Evolutionary conservation across 1,140 invertebrate species (phyloP), one percentile per base, ranked within the genome.

Genomic region (Cyphomyrmex costatus): DNA sequence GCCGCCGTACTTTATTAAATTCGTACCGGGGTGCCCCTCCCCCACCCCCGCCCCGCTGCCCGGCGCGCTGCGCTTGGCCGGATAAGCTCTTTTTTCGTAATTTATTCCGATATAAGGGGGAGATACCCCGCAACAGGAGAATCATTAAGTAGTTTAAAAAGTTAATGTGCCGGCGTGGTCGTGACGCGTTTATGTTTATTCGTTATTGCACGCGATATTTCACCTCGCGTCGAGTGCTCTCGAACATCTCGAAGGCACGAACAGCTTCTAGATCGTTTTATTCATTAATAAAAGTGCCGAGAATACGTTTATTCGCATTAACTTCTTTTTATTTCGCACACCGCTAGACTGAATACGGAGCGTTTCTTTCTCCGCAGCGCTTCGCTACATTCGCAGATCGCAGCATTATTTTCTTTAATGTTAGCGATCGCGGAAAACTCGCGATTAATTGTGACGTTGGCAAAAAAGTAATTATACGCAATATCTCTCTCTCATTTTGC

Each of bases 1-100:
- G 86, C 73, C 88, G 86, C 88, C 88, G 86, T 91, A 92, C 91
- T 93, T 92, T 92, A 93, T 93, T 93, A 92, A 92, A 93, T 92
- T 89, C 91, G 70, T 85, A 74, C 66, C n/a, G 42, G 42, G 51
- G 58, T 85, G 63, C 77, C 46, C 51, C n/a, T n/a, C n/a, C n/a
- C n/a, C n/a, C n/a, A n/a, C n/a, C n/a, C n/a, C n/a, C n/a, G n/a
- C n/a, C n/a, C 66, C 46, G 60, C n/a, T 12, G 36, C 14, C 42
- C 14, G 58, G 19, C 71, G 56, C 56, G 51, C 8, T 68, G 12
- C 49, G 33, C 79, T 60, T 16, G 19, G 6, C 33, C 53, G 86
- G 71, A 88, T 88, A 87, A 84, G 65, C 80, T 73, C 76, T 70
- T 86, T 82, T 82, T 74, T 83, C 66, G 21, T 80, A 90, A 87